A percentile compares a stretch with the other conserved stretches of the same genome.
These are phyloP conservation scores for Centrocercus urophasianus DNA, from an alignment of 2,113 vertebrate species.

Conservation along the genomic window DNA sequence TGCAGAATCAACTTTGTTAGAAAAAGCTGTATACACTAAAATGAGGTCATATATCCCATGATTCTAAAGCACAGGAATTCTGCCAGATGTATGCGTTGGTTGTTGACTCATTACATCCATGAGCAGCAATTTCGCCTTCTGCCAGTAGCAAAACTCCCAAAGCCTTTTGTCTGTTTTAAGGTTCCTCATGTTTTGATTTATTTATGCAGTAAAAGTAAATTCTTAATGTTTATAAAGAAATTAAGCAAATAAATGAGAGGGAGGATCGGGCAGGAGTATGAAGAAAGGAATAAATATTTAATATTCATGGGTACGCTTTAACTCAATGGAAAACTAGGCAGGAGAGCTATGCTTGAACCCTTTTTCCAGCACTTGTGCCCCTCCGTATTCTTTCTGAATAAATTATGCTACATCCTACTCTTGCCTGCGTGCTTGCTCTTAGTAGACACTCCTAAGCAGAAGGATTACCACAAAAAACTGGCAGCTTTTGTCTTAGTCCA, in stretches of 20 bases:
- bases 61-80: neutral
- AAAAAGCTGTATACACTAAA: neutral
- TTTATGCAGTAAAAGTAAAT: conserved; percentile 4
- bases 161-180: neutral
- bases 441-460: conserved; percentile 12
- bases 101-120: neutral
- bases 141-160: conserved; percentile 11
- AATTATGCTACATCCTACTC: conserved; percentile 18
- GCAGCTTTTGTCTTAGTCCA: conserved; percentile 37
- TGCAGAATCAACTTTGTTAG: neutral
- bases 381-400: conserved; percentile 35
- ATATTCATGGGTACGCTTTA: neutral
- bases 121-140: neutral
- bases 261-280: neutral
- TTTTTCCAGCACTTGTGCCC: neutral
- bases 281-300: conserved; percentile 9
- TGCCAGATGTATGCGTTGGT: neutral
- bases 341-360: neutral
- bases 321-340: neutral
- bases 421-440: neutral
- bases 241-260: neutral
- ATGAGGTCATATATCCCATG: neutral
- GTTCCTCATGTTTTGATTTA: conserved; percentile 4
- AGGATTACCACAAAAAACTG: neutral
- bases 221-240: neutral